Base-by-base conservation (phyloP, 2,797 vertebrate genomes). In the Ctenosaura bakeri region DNA sequence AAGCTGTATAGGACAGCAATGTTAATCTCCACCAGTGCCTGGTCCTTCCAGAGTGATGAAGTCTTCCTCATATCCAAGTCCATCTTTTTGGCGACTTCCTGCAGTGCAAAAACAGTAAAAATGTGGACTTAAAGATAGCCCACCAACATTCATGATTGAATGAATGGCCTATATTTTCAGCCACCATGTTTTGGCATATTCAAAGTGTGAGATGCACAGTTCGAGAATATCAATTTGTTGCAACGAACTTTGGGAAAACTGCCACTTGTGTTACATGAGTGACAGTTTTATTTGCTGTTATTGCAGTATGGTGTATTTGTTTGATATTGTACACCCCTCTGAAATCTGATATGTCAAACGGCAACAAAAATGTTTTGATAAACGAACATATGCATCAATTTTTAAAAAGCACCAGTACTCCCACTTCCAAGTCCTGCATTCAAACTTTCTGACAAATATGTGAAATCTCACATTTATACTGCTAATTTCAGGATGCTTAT, bases 1-100 rank as follows among this genome's bases (percentile, higher is more conserved):
- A 98, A 99, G 94, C 99, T 99, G 97, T 98, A 95, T 12, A 99
- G 98, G 85, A 99, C 98, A 0, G 99, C 99, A 1, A 99, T 99
- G 95, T 99, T 99, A 95, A 99, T 98, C 96, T 99, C 99, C 95
- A 99, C 99, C 94, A 99, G 95, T 0, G 99, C 98, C 95, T 99
- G 98, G 96, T 99, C 99, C 95, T 99, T 99, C 99, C 99, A 99
- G 86, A 99, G 97, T 0, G 99, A 99, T 0, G 99, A 99, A 0
- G 98, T 99, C 97, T 99, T 99, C 94, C 98, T 98, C 94, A 98
- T 99, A 94, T 99, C 99, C 95, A 99, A 93, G 80, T 97, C 97
- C 99, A 99, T 99, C 96, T 97, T 98, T 93, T 97, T 98, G 92
- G 98, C 99, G 73, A 99, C 98, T 86, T 99, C 98, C 99, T 99